Evolutionary conservation across 2,888 invertebrate genomes (phyloP), one percentile per base, ranked within the genome.

Genomic region (Galeopsomyia nigrocyanea): DNA sequence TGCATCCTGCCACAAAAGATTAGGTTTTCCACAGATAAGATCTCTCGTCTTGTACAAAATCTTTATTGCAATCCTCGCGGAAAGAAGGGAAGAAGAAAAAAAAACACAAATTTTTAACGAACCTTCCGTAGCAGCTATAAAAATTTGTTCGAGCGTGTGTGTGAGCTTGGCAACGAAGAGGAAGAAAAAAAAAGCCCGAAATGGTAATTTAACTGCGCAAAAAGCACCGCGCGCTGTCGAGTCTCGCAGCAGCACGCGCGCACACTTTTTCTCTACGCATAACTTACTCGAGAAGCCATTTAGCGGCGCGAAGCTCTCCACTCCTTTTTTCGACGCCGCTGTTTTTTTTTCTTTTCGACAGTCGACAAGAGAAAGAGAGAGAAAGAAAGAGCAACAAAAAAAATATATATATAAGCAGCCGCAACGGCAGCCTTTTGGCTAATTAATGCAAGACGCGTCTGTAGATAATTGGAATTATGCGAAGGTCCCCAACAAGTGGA

Each of bases 391-490:
- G n/a, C n/a, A n/a, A n/a, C n/a, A n/a, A n/a, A n/a, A n/a, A n/a
- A n/a, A n/a, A n/a, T n/a, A n/a, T n/a, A 39, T 26, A 26, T 3
- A 26, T 26, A 39, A 39, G 13, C 39, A 10, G 39, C 39, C 39
- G 39, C 39, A 39, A 39, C 39, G 39, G 39, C 39, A 53, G 7
- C 53, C 19, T 53, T 81, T 79, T 79, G 79, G 82, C 81, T 84
- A 84, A 84, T 83, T 83, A 82, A 84, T 84, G 81, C 81, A 78
- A 78, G 77, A 77, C 53, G 53, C 53, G 53, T 10, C 53, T 79
- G 82, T 80, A 76, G 81, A 83, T 85, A 84, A 85, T 85, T 85
- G 82, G 80, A 84, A 84, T 84, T 84, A 84, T 83, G 83, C 81
- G 81, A 81, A 78, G 81, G 77, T 78, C 76, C 76, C 76, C 76